A percentile compares a stretch with the other conserved stretches of the same genome.
phyloP scores from a whole-genome alignment of 1,140 invertebrate species.

The Andrena cerasifolii region DNA sequence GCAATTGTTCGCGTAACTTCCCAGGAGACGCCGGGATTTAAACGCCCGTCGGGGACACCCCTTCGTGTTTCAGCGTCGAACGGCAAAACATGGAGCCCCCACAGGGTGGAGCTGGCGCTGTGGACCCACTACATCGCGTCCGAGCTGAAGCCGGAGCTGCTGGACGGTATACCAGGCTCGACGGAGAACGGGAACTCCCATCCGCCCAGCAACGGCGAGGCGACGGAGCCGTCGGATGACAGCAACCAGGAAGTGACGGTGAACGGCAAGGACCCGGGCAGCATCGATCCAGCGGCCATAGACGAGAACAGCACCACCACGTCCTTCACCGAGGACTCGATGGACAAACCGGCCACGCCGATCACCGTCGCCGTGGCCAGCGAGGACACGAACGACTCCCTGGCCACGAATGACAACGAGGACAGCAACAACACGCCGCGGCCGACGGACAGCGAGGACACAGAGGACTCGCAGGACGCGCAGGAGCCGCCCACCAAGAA shows the following conservation, averaged over 20 bases:
- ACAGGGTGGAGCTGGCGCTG: slow-evolving; percentile 93
- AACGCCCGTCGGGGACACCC: no score
- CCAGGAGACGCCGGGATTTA: no score
- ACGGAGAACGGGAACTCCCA: slow-evolving; percentile 83
- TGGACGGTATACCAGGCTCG: slow-evolving; percentile 88
- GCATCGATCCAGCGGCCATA: slow-evolving; percentile 76
- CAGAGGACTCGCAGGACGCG: slow-evolving; percentile 78
- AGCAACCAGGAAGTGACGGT: slow-evolving; percentile 81
- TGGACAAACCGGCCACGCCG: slow-evolving; percentile 84
- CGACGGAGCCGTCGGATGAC: slow-evolving; percentile 81
- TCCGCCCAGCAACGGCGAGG: slow-evolving; percentile 77
- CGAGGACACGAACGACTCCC: slow-evolving; percentile 79
- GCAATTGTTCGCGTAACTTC: no score
- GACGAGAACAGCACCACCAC: slow-evolving; percentile 85
- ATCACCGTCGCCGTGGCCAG: slow-evolving; percentile 73
- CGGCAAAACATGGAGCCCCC: slow-evolving; percentile 89
- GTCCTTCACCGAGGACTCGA: slow-evolving; percentile 88
- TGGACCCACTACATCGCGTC: slow-evolving; percentile 95
- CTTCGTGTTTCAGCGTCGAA: slow-evolving; percentile 80
- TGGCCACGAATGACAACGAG: slow-evolving; percentile 76
- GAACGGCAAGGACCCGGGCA: slow-evolving; percentile 74
- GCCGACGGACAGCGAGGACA: slow-evolving; percentile 80
- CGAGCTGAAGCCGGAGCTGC: slow-evolving; percentile 91
- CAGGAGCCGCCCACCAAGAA: slow-evolving; percentile 80
- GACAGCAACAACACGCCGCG: slow-evolving; percentile 79